Evolutionary conservation across 2,113 vertebrate genomes (phyloP).

Genomic region (Sylvilagus bachmani): DNA sequence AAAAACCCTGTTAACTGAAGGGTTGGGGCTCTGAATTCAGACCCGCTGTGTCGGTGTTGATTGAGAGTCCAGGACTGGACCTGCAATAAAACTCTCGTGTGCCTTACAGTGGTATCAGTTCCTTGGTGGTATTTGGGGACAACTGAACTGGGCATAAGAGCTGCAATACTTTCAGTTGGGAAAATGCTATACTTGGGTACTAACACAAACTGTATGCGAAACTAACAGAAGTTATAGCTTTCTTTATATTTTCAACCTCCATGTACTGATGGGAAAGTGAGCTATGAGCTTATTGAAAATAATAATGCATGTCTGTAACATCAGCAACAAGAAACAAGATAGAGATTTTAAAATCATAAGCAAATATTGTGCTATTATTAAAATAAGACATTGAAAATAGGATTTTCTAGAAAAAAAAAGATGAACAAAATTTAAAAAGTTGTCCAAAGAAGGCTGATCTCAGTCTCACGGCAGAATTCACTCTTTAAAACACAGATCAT

Average conservation of each 20-base stretch:
- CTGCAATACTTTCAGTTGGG: not conserved
- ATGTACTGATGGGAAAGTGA: not conserved
- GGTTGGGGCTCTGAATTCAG: too few relatives aligned
- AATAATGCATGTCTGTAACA: not conserved
- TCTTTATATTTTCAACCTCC: not conserved
- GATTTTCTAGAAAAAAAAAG: not conserved
- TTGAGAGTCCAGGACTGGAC: too few relatives aligned
- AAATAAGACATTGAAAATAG: constrained; percentile 20
- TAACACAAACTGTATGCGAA: constrained; percentile 3
- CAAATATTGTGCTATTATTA: not conserved
- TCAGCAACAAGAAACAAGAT: not conserved
- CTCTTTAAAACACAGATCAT: not conserved
- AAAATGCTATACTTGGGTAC: not conserved
- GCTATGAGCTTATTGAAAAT: not conserved
- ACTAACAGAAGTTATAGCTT: not conserved
- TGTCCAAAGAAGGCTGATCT: not conserved
- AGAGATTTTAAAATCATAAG: not conserved
- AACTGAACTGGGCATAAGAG: too few relatives aligned
- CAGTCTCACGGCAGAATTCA: not conserved
- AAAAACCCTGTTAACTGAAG: too few relatives aligned
- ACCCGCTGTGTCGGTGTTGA: too few relatives aligned
- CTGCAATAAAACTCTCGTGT: too few relatives aligned
- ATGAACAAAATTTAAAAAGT: not conserved
- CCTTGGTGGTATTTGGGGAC: too few relatives aligned
- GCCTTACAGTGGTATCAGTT: too few relatives aligned